phyloP scores from a whole-genome alignment of 2,113 vertebrate genomes.

The Larimichthys crocea region DNA sequence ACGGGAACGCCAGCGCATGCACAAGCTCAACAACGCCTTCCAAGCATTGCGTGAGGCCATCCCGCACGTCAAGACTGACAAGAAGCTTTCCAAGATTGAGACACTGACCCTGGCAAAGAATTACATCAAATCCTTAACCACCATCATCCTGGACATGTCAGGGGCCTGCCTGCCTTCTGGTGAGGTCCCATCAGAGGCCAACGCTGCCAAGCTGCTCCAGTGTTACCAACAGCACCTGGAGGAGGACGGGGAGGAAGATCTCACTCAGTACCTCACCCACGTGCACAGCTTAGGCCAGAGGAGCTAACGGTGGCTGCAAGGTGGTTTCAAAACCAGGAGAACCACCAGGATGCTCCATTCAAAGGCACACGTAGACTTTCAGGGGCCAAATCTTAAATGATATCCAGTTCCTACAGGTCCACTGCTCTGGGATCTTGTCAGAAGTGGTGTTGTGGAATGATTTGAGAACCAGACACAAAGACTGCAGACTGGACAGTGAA shows the following conservation, averaged over 20 bases:
- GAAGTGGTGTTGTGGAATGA: constrained; percentile 7
- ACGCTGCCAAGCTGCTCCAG: constrained; percentile 87
- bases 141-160: constrained; percentile 94
- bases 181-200: constrained; percentile 75
- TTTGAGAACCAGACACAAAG: constrained; percentile 23
- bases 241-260: constrained; percentile 84
- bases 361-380: constrained; percentile 17
- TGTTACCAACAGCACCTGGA: constrained; percentile 90
- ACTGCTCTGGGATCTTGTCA: constrained; percentile 25
- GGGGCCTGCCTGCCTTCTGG: constrained; percentile 84
- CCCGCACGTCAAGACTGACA: constrained; percentile 93
- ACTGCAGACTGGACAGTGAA: constrained; percentile 22
- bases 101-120: constrained; percentile 98
- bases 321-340: neutral
- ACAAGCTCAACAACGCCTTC: constrained; percentile 99
- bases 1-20: constrained; percentile 96
- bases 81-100: constrained; percentile 99
- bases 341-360: neutral
- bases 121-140: constrained; percentile 97
- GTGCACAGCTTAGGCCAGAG: constrained; percentile 86
- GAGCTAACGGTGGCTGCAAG: constrained; percentile 75
- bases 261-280: constrained; percentile 89
- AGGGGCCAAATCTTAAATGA: constrained; percentile 18
- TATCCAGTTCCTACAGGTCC: constrained; percentile 1
- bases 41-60: constrained; percentile 95